These are phyloP conservation scores for Orycteropus afer DNA, from an alignment of 2,113 vertebrate genomes.

Conservation along the genomic window DNA sequence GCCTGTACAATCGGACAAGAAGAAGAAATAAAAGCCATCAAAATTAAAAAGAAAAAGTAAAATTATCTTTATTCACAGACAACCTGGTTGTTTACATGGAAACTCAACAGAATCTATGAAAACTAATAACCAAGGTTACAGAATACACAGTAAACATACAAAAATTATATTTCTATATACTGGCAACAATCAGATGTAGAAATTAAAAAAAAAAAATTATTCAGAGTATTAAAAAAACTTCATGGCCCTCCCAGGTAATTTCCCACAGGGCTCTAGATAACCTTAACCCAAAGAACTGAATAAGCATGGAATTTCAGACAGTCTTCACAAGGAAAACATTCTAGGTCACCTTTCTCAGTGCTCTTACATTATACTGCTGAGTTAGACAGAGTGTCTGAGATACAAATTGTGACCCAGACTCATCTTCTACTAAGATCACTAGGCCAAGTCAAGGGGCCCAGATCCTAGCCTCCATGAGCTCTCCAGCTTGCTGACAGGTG, in stretches of 20 bases:
- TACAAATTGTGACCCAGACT: neutral
- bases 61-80: neutral
- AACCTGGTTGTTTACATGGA: neutral
- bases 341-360: neutral
- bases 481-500: neutral
- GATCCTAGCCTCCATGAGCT: neutral
- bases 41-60: conserved; percentile 14
- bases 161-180: neutral
- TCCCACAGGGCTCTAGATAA: neutral
- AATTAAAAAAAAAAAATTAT: neutral
- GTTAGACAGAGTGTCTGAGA: neutral
- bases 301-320: neutral
- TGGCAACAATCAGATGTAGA: neutral
- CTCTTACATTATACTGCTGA: neutral
- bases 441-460: neutral
- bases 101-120: neutral
- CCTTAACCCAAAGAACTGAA: neutral
- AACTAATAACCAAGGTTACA: neutral
- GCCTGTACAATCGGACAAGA: neutral
- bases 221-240: neutral
- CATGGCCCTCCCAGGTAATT: neutral
- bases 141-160: neutral
- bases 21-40: neutral
- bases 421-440: neutral
- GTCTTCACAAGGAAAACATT: neutral